A percentile compares a stretch with the other conserved stretches of the same genome.
Evolutionary conservation across 2,113 vertebrate genomes (phyloP).

Genomic region (Gorilla gorilla): DNA sequence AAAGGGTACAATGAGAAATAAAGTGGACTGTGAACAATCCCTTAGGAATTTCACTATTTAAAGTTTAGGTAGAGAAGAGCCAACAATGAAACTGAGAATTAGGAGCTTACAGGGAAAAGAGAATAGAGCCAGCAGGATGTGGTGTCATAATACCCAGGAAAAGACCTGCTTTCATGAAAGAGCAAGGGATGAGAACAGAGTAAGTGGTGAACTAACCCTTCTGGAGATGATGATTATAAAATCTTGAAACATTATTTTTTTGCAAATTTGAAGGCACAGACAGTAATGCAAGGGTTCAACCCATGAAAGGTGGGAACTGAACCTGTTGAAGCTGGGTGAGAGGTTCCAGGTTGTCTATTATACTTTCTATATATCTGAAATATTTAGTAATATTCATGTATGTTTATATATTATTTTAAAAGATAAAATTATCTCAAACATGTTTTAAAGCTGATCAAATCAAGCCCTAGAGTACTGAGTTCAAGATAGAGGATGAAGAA

Average conservation of each 20-base stretch:
- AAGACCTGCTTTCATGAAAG: neutral
- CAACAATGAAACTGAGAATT: neutral
- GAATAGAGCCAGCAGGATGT: fast-evolving
- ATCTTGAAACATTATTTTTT: neutral
- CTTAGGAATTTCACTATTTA: neutral
- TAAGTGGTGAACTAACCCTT: neutral
- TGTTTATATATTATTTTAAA: neutral
- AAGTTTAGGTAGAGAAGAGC: neutral
- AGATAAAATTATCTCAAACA: neutral
- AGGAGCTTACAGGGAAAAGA: neutral
- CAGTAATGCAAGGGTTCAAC: neutral
- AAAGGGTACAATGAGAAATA: neutral
- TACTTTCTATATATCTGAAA: neutral
- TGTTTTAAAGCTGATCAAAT: neutral
- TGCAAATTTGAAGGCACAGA: neutral
- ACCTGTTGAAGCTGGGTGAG: neutral
- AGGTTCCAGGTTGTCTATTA: neutral
- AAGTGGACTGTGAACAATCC: neutral
- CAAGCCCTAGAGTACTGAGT: neutral
- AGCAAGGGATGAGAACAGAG: neutral
- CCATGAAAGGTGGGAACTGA: neutral
- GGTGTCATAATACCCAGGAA: neutral
- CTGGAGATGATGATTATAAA: neutral
- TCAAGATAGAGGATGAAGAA: neutral
- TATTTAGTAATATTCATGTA: neutral